Evolutionary conservation across 2,888 invertebrate genomes (phyloP), one percentile per base, ranked within the genome.

Genomic region (Agrochola lota): DNA sequence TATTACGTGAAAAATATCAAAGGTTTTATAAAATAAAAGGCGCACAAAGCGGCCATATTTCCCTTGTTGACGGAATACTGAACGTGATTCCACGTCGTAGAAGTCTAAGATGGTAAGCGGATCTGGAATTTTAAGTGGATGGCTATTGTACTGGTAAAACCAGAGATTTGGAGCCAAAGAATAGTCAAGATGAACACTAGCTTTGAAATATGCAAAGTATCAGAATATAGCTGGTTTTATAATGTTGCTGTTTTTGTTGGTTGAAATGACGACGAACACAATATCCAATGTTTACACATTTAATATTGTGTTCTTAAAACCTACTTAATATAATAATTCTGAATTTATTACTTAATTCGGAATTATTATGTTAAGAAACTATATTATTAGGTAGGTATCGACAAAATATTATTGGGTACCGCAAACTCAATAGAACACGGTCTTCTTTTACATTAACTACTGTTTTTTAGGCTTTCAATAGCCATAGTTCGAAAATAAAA

Each of bases 41-140:
- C 20, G n/a, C 30, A 26, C 30, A 67, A 83, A 71, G 15, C 59
- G 20, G 52, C 40, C 35, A 68, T 63, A 68, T 74, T 81, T 81
- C 57, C 66, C 60, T 83, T 83, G 70, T 70, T 74, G 75, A 66
- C 40, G 26, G 55, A 71, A 79, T 79, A 72, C 60, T 35, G 43
- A 35, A 84, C 60, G 85, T 69, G 71, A 35, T 74, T 62, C n/a
- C 40, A 59, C 66, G 57, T 70, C 35, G 49, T 15, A 40, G 23
- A 15, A 83, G 46, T 69, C 72, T 71, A 69, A 78, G 46, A 66
- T 59, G 46, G 71, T 63, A 60, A 57, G 40, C 60, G 70, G 40
- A 43, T 67, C 64, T 62, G 40, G 77, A 66, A 82, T 83, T 67
- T 81, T 49, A 73, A 81, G 66, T 67, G 57, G 46, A 62, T 55